phyloP scores from a whole-genome alignment of 2,888 invertebrate genomes.

The Nephrotoma guestfalica region DNA sequence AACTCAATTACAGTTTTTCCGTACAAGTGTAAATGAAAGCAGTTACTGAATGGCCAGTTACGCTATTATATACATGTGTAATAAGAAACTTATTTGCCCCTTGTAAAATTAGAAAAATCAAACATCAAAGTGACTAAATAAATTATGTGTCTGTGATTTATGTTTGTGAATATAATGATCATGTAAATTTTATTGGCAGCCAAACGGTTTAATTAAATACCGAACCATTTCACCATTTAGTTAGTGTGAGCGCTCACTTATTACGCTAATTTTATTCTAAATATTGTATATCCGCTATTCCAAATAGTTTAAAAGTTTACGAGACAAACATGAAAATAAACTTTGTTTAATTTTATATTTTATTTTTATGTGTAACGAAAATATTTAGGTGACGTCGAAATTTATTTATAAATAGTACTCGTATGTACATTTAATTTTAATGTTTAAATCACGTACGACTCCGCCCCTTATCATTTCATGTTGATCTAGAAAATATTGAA shows the following conservation, averaged over 20 bases:
- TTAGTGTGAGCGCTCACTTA: neutral
- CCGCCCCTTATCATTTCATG: neutral
- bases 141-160: no score
- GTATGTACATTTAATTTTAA: neutral
- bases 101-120: no score
- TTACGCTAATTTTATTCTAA: neutral
- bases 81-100: no score
- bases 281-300: neutral
- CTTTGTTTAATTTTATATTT: neutral
- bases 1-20: no score
- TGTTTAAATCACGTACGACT: neutral
- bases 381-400: neutral
- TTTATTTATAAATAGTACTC: neutral
- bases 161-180: no score
- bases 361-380: neutral
- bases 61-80: no score
- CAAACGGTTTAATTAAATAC: neutral
- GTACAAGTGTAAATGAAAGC: no score
- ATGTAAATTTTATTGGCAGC: neutral
- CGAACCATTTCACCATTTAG: neutral
- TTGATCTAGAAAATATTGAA: neutral
- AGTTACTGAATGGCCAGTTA: no score
- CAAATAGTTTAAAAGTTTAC: neutral
- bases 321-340: neutral
- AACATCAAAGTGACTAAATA: no score